phyloP scores from a whole-genome alignment of 2,888 invertebrate genomes.

The Ceriagrion tenellum region DNA sequence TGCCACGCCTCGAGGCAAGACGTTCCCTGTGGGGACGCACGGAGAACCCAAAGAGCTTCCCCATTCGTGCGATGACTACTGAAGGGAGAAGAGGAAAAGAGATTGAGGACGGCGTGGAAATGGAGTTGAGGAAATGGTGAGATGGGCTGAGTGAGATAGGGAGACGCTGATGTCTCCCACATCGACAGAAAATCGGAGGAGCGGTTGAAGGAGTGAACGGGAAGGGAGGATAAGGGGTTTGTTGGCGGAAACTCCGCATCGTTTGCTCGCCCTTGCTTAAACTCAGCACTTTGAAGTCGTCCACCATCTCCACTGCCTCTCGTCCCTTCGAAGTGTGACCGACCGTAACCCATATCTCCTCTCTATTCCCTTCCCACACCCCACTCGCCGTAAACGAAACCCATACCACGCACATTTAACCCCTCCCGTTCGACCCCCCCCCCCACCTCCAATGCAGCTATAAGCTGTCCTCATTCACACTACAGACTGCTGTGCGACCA shows the following conservation, averaged over 20 bases:
- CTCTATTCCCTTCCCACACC: background rate
- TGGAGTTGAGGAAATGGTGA: background rate
- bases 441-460: background rate
- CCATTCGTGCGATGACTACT: background rate
- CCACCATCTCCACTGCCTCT: background rate
- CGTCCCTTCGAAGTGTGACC: background rate
- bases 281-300: conserved; percentile 43
- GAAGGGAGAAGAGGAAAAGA: background rate
- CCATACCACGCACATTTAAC: background rate
- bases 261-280: conserved; percentile 38
- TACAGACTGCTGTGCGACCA: background rate
- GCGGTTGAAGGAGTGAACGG: background rate
- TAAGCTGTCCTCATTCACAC: too few species aligned
- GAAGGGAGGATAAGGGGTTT: background rate
- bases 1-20: background rate
- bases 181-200: background rate
- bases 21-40: background rate
- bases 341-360: background rate
- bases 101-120: background rate
- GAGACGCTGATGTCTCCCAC: conserved; percentile 24
- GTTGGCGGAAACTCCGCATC: conserved; percentile 49
- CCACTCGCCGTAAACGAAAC: background rate
- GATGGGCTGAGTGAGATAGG: background rate
- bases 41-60: background rate
- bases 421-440: conserved; percentile 12